Conservation (phyloP, 2,797 vertebrate species). For the Phrynocephalus guinanensis region DNA sequence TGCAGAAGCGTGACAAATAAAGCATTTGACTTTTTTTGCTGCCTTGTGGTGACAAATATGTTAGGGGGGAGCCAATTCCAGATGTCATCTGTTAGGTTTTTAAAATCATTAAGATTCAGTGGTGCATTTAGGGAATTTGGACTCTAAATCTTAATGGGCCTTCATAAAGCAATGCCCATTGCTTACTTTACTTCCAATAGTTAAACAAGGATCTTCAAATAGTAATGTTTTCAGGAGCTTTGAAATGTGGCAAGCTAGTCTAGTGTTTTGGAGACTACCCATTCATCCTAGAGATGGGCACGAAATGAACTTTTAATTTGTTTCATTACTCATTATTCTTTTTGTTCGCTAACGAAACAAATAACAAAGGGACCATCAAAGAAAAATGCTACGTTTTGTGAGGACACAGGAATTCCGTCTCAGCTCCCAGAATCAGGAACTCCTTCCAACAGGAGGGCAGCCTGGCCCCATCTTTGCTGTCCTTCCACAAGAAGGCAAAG, state of each 20-base stretch:
- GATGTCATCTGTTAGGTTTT: background rate
- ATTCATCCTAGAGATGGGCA: background rate
- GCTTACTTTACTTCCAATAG: background rate
- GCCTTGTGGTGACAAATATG: too few species aligned
- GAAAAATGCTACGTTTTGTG: too few species aligned
- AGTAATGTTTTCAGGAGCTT: background rate
- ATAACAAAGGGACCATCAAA: too few species aligned
- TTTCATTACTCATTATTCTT: too few species aligned
- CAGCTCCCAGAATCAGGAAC: too few species aligned
- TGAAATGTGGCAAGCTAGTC: background rate
- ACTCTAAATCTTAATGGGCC: background rate
- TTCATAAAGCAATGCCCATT: background rate
- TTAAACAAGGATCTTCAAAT: background rate
- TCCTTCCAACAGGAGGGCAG: too few species aligned
- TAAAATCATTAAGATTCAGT: background rate
- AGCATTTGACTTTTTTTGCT: too few species aligned
- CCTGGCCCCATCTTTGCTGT: too few species aligned
- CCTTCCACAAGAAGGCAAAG: background rate
- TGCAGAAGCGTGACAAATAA: background rate
- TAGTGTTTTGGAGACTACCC: background rate
- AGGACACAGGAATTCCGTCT: too few species aligned
- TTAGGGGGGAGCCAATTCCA: too few species aligned
- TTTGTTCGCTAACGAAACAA: too few species aligned
- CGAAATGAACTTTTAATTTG: too few species aligned
- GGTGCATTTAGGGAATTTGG: background rate